Base-by-base conservation (phyloP, 2,113 vertebrate species). In the Arothron firmamentum region DNA sequence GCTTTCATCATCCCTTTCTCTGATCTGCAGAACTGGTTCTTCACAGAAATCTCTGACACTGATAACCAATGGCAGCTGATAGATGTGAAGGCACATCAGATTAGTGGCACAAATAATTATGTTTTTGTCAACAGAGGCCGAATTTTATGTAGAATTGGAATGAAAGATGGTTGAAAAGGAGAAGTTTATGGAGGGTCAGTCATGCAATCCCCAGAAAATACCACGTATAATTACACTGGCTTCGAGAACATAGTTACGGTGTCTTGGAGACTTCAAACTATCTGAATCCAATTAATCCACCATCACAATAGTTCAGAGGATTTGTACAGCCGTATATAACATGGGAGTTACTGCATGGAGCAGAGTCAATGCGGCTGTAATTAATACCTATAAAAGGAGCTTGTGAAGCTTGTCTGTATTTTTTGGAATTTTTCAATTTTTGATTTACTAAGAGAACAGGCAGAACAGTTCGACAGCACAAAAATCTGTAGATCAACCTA, bases 211-310 rank as follows among this genome's bases (percentile, higher is more conserved):
- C 34, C 34, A 38, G n/a, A n/a, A n/a, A n/a, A n/a, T n/a, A n/a
- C n/a, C n/a, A n/a, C n/a, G n/a, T n/a, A n/a, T 43, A 43, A 43
- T 13, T 13, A 59, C 55, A 38, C 13, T 20, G 69, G 55, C 51
- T 19, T 17, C 48, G 34, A 70, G 21, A 41, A 62, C 59, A 66
- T 28, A 48, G 52, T n/a, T 38, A 5, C 21, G 18, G 42, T 28
- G 14, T 47, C 61, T 57, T 60, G 20, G 42, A 76, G 18, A 70
- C 59, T 63, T 57, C 63, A 63, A 67, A 56, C 25, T 70, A 49
- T 45, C 34, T 46, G 59, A 81, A 67, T 79, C 72, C 74, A 7
- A 45, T 65, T 73, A 62, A 80, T 81, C 73, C 60, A 60, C 62
- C 74, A 67, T 78, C 56, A 70, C 65, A 52, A 19, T 19, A 65